Base-by-base conservation (phyloP, 2,113 vertebrate genomes). In the Petromus typicus region DNA sequence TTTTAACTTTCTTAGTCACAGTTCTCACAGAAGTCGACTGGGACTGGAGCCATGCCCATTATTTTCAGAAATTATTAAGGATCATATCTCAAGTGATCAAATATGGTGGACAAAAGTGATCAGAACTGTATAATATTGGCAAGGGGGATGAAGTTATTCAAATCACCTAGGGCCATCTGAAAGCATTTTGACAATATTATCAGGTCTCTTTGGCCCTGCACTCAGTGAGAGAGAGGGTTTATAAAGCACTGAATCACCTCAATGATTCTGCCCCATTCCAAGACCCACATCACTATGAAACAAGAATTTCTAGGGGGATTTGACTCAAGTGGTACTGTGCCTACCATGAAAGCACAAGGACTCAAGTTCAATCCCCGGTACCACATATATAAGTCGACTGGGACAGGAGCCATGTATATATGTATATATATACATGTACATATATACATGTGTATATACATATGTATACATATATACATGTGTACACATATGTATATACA, bases 101-200 rank as follows among this genome's bases (percentile, higher is more conserved):
- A 75, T 45, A 40, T 32, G 4, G 9, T 51, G 20, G 40, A 80
- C 16, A 16, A 82, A 84, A 45, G 54, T 86, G 54, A 61, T 3
- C 54, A 82, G 43, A 89, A 11, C 43, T 32, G 14, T n/a, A 73
- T 23, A 57, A 40, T 45, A 54, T 17, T 78, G 63, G 54, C 32
- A 94, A 94, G 88, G 30, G 88, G 17, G 22, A 81, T 27, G 83
- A 89, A 30, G n/a, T 84, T 94, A 82, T 61, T 82, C 45, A 93
- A 92, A 92, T 57, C 37, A 94, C 57, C n/a, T 86, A 34, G 4
- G 34, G 66, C 12, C 12, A 90, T 48, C 20, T 71, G 61, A 87
- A 89, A 66, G 25, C 51, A 91, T n/a, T 81, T 89, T n/a, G 85
- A 37, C 5, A 84, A 16, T n/a, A 85, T 8, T 43, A 76, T 54